phyloP scores from a whole-genome alignment of 2,888 invertebrate genomes.

The Caenorhabditis sp. region DNA sequence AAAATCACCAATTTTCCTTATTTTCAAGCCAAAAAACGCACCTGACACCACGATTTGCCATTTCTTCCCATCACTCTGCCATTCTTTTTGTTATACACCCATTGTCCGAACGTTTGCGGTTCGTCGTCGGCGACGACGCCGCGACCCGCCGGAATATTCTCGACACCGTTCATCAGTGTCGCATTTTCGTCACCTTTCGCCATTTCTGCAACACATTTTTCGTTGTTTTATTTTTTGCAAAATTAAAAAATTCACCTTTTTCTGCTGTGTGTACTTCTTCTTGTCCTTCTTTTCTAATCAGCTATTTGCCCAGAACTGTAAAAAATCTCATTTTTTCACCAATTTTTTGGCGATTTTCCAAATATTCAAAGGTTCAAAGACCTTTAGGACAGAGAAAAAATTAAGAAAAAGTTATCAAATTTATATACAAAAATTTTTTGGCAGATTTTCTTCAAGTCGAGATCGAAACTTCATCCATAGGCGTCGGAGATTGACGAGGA shows the following conservation, averaged over 20 bases:
- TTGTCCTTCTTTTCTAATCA: background rate
- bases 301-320: slow-evolving; percentile 25
- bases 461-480: slow-evolving; percentile 1
- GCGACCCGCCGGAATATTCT: slow-evolving; percentile 4
- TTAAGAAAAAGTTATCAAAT: slow-evolving; percentile 14
- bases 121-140: slow-evolving; percentile 40
- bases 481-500: slow-evolving; percentile 3
- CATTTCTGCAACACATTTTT: slow-evolving; percentile 17
- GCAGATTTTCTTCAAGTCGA: background rate
- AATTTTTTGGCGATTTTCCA: slow-evolving; percentile 8
- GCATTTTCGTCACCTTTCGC: slow-evolving; percentile 36
- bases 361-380: background rate
- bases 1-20: background rate
- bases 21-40: slow-evolving; percentile 25
- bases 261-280: background rate
- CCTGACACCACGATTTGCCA: slow-evolving; percentile 67
- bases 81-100: slow-evolving; percentile 67
- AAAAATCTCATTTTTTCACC: background rate
- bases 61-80: slow-evolving; percentile 66
- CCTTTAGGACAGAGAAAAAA: slow-evolving; percentile 14
- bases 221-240: too few species aligned
- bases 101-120: slow-evolving; percentile 55
- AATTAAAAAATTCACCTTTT: background rate
- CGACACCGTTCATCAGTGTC: slow-evolving; percentile 44
- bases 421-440: background rate